Evolutionary conservation across 1,140 invertebrate genomes (phyloP).

Genomic region (Conus betulinus): DNA sequence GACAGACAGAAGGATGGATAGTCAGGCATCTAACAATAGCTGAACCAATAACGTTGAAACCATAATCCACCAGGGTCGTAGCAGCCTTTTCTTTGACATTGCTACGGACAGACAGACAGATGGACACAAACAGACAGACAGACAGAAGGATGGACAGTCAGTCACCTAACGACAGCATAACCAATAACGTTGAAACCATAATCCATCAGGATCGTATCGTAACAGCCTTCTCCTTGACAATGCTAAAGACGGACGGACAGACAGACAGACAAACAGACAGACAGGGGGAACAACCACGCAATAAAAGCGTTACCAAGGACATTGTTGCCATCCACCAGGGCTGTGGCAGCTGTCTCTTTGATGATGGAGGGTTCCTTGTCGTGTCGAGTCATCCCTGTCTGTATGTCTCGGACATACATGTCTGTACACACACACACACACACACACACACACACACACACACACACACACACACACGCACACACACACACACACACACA

Average conservation of each 20-base stretch:
- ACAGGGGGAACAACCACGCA: background rate
- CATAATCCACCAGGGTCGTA: too few relatives aligned
- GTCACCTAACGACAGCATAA: too few relatives aligned
- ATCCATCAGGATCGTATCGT: too few relatives aligned
- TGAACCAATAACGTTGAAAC: too few relatives aligned
- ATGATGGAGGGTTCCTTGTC: conserved; percentile 80
- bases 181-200: too few relatives aligned
- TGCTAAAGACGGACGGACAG: background rate
- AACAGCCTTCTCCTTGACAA: too few relatives aligned
- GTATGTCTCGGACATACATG: conserved; percentile 77
- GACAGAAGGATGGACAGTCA: too few relatives aligned
- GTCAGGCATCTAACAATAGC: too few relatives aligned
- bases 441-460: conserved; percentile 29
- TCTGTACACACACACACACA: conserved; percentile 27
- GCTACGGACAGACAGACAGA: background rate
- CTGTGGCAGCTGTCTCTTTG: conserved; percentile 86
- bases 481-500: conserved; percentile 20
- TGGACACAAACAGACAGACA: background rate
- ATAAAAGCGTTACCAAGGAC: conserved; percentile 81
- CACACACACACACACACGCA: conserved; percentile 32
- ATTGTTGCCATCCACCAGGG: conserved; percentile 90
- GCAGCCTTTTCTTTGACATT: too few relatives aligned
- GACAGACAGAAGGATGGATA: too few relatives aligned
- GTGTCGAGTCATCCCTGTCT: conserved; percentile 75
- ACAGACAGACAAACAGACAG: conserved; percentile 23